Evolutionary conservation across 2,888 invertebrate species (phyloP).

Genomic region (Hydrotaea cyrtoneurina): DNA sequence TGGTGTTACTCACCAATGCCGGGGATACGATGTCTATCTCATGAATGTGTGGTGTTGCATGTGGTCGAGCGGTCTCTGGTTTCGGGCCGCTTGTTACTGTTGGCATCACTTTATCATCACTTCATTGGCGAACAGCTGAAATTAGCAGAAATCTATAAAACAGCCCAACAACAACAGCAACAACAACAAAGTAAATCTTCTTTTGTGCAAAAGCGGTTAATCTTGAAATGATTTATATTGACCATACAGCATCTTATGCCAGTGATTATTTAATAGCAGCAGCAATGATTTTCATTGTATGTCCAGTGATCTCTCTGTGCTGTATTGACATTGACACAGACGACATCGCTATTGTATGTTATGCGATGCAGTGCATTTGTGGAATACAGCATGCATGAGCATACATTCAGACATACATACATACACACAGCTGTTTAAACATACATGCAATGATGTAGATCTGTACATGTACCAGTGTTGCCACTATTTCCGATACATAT

Average conservation of each 20-base stretch:
- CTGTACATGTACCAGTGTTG: too few species aligned
- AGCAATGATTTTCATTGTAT: constrained; percentile 48
- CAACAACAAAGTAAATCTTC: constrained; percentile 60
- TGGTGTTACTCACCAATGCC: background rate
- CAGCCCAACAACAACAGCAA: background rate
- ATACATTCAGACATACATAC: too few species aligned
- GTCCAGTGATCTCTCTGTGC: constrained; percentile 23
- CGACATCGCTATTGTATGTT: constrained; percentile 50
- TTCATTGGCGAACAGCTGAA: constrained; percentile 43
- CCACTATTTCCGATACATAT: too few species aligned
- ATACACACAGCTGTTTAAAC: too few species aligned
- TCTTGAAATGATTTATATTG: constrained; percentile 77
- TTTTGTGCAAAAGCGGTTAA: constrained; percentile 73
- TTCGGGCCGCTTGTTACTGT: constrained; percentile 39
- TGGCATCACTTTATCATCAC: constrained; percentile 63
- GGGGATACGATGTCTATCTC: background rate
- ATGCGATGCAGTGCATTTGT: constrained; percentile 48
- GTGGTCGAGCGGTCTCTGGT: constrained; percentile 4
- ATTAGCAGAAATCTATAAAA: constrained; percentile 58
- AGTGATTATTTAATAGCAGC: constrained; percentile 45
- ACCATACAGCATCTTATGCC: constrained; percentile 68
- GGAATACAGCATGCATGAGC: too few species aligned
- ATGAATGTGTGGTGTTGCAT: constrained; percentile 15
- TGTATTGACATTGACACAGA: constrained; percentile 64
- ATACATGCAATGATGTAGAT: too few species aligned